Conservation (phyloP, 2,113 vertebrate species). For the Daubentonia madagascariensis region DNA sequence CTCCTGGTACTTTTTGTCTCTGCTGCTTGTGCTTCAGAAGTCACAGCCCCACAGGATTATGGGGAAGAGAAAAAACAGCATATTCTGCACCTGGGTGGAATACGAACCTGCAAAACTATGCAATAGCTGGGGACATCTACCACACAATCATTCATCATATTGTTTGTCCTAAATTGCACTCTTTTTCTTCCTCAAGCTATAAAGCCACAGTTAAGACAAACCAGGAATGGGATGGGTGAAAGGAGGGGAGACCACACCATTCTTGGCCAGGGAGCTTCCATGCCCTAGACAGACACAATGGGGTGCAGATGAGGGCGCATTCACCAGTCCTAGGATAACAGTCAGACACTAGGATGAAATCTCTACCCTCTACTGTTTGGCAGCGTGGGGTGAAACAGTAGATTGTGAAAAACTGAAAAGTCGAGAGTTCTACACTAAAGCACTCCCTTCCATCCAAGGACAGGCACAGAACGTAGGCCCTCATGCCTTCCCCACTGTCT, state of each 20-base stretch:
- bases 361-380: not conserved
- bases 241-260: not conserved
- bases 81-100: not conserved
- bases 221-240: not conserved
- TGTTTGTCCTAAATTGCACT: not conserved
- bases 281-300: not conserved
- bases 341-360: not conserved
- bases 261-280: not conserved
- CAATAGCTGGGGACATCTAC: not conserved
- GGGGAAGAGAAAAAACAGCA: not conserved
- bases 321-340: not conserved
- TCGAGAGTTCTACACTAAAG: not conserved
- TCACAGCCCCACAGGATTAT: not conserved
- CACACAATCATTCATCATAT: not conserved
- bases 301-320: not conserved
- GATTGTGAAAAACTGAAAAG: not conserved
- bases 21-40: not conserved
- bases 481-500: rapidly evolving
- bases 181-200: not conserved
- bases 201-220: not conserved
- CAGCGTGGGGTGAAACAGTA: not conserved
- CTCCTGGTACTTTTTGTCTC: not conserved
- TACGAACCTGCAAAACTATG: not conserved
- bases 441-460: not conserved
- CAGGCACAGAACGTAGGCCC: not conserved